Percentiles rank a stretch among this genome's conserved stretches.
These are phyloP conservation scores for Eurystomus gularis DNA, from an alignment of 2,113 vertebrate genomes.

Conservation along the genomic window DNA sequence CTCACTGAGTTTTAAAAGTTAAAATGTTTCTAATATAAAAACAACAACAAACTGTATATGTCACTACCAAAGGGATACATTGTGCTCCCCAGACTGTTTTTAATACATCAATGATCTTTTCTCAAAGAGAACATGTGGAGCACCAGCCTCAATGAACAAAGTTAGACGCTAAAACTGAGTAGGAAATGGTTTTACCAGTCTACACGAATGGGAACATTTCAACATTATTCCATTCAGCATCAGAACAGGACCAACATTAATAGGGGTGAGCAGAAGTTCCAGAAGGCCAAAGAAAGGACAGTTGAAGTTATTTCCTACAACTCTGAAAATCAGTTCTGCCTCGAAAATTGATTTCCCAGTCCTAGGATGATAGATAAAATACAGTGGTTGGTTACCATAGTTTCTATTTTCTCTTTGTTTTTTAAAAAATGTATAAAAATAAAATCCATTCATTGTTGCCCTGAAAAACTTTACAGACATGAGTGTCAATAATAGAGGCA, in stretches of 20 bases:
- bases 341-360: no score
- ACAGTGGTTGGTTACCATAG: not conserved
- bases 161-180: not conserved
- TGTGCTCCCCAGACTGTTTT: not conserved
- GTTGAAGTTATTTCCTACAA: not conserved
- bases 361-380: not conserved
- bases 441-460: not conserved
- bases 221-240: not conserved
- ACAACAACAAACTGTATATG: constrained; percentile 31
- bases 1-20: constrained; percentile 31
- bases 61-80: not conserved
- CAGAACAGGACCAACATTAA: not conserved
- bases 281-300: not conserved
- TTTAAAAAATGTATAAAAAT: not conserved
- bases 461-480: not conserved
- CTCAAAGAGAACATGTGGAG: not conserved
- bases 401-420: not conserved
- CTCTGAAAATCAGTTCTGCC: not conserved
- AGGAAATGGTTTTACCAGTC: not conserved
- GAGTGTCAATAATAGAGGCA: not conserved
- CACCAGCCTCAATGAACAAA: not conserved
- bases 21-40: constrained; percentile 35
- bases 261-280: not conserved
- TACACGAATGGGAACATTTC: not conserved
- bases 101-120: not conserved